phyloP scores from a whole-genome alignment of 2,797 vertebrate genomes.

The Alcedo atthis region DNA sequence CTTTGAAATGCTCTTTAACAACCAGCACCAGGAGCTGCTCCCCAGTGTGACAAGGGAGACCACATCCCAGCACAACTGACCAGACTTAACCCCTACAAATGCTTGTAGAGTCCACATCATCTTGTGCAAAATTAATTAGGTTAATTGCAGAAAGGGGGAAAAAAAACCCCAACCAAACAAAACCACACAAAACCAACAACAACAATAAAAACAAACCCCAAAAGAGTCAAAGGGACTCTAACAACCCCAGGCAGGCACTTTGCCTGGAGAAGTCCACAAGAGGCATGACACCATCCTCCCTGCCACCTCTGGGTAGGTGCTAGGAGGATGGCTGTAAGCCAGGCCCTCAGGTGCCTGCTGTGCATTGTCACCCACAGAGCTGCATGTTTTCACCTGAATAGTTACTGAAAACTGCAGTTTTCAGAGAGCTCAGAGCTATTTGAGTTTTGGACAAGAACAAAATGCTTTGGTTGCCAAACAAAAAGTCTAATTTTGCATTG shows the following conservation, averaged over 20 bases:
- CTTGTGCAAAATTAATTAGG: constrained; percentile 5
- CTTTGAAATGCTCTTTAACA: neutral
- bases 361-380: neutral
- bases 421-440: constrained; percentile 2
- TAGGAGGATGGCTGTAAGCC: neutral
- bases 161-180: too few species aligned
- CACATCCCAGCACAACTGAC: neutral
- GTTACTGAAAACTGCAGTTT: constrained; percentile 36
- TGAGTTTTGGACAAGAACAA: constrained; percentile 19
- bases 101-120: neutral
- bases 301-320: neutral
- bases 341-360: neutral
- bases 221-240: neutral
- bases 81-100: neutral
- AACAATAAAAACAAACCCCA: too few species aligned
- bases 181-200: too few species aligned
- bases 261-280: neutral
- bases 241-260: neutral
- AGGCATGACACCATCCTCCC: neutral
- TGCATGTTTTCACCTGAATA: neutral
- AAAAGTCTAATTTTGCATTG: constrained; percentile 4
- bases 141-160: neutral
- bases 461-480: constrained; percentile 27
- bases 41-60: neutral
- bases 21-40: neutral